A percentile compares a stretch with the other conserved stretches of the same genome.
phyloP scores from a whole-genome alignment of 2,113 vertebrate species.

The Aptenodytes patagonicus region DNA sequence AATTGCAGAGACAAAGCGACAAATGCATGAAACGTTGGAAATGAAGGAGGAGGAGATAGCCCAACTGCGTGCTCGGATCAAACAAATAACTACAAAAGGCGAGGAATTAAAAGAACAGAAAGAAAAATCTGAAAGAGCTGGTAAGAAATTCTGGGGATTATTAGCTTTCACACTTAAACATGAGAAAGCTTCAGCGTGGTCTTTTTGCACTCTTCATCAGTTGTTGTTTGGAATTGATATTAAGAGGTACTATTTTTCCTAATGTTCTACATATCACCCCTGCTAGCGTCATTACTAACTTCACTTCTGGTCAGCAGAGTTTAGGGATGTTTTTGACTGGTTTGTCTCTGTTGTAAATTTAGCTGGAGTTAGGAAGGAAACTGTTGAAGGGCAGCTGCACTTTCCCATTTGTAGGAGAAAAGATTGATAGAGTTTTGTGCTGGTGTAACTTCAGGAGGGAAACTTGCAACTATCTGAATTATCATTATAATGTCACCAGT shows the following conservation, averaged over 20 bases:
- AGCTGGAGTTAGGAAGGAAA: background rate
- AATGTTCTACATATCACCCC: accelerated
- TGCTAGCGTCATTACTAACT: background rate
- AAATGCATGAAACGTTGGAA: constrained; percentile 96
- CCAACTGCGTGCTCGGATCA: constrained; percentile 83
- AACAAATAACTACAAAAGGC: constrained; percentile 79
- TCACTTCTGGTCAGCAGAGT: background rate
- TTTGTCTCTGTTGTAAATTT: background rate
- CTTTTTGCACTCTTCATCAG: background rate
- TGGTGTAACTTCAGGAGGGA: background rate
- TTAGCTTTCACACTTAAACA: background rate
- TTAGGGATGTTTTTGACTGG: background rate
- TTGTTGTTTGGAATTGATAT: background rate
- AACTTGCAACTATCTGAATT: background rate
- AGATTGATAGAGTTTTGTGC: background rate
- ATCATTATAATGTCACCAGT: background rate
- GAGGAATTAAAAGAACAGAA: constrained; percentile 91
- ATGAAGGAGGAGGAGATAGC: constrained; percentile 95
- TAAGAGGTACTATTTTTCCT: background rate
- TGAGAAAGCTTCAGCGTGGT: background rate
- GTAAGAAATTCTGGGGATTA: constrained; percentile 71
- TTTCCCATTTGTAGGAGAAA: background rate
- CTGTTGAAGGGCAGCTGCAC: background rate
- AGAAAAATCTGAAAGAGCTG: constrained; percentile 93
- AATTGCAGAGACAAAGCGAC: constrained; percentile 94